Evolutionary conservation across 2,113 vertebrate species (phyloP), one percentile per base, ranked within the genome.

Genomic region (Sciurus niger): DNA sequence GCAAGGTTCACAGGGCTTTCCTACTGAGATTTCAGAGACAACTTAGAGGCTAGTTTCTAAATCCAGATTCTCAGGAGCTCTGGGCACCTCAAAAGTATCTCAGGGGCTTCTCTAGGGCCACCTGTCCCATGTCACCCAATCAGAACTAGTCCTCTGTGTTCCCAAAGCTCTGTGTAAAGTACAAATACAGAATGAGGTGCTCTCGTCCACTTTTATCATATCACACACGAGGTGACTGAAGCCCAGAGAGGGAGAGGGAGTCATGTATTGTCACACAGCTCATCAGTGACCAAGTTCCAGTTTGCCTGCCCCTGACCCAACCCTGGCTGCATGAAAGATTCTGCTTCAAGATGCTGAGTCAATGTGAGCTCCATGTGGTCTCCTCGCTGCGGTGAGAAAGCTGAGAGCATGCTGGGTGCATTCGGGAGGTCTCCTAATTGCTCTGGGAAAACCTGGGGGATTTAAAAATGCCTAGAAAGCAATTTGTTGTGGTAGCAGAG

Each of bases 381-480:
- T 48, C 72, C 88, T 30, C 87, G 28, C 22, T 40, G 74, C 13
- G 37, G 24, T 17, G 9, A 84, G 82, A 74, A 72, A 77, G 46
- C 51, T n/a, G 65, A 40, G 58, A 79, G 77, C 60, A 9, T 28
- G 9, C 25, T 2, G 37, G 55, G 34, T 17, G 55, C 78, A 34
- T 25, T 55, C 28, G 25, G 82, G 40, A 13, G 72, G 78, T 68
- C 73, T 77, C 84, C 53, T 67, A 73, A 78, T 58, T 48, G 68
- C 87, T 93, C 65, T 87, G 77, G 67, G n/a, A 83, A 87, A 92
- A 40, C 46, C 65, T 3, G 20, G 80, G 84, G 46, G 82, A 60
- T 76, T 82, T 73, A 25, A 79, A 63, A 90, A 92, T 92, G 88
- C 72, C 79, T 84, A 34, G 92, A 94, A 96, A 87, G 80, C 84